These are phyloP conservation scores for Calameuta idolon DNA, from an alignment of 2,888 invertebrate species.

Conservation along the genomic window DNA sequence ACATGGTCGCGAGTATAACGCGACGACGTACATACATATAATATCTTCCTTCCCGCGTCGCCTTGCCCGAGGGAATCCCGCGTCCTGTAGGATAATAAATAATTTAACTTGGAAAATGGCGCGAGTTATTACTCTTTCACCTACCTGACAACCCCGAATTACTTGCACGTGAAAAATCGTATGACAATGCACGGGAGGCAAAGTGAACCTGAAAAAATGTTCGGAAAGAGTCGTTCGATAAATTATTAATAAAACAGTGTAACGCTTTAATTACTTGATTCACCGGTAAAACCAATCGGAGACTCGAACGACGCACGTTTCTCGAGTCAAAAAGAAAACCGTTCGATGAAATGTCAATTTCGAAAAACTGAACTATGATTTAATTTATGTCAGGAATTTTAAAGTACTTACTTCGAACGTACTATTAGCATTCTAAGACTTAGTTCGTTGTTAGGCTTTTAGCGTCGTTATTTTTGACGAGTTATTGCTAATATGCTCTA, in stretches of 20 bases:
- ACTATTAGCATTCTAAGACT: no score
- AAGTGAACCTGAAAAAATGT: no score
- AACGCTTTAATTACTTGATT: not conserved
- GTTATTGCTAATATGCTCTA: no score
- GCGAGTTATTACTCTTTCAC: slow-evolving; percentile 43
- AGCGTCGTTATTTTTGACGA: no score
- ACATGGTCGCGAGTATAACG: slow-evolving; percentile 28
- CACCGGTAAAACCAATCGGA: not conserved
- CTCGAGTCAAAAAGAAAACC: not conserved
- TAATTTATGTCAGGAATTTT: not conserved
- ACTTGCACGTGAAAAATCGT: not conserved
- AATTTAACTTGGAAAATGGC: slow-evolving; percentile 49
- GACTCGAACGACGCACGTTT: not conserved
- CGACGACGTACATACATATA: slow-evolving; percentile 48
- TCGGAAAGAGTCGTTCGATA: no score
- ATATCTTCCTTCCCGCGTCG: slow-evolving; percentile 44
- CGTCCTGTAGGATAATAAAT: slow-evolving; percentile 48
- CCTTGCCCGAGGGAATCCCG: slow-evolving; percentile 39
- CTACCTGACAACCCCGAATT: not conserved
- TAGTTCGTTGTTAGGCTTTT: no score
- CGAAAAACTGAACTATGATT: not conserved
- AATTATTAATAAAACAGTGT: no score
- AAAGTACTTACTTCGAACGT: no score
- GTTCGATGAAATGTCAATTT: not conserved
- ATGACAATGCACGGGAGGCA: no score